Conservation (phyloP, 2,113 vertebrate genomes). For the Bagarius yarrelli region DNA sequence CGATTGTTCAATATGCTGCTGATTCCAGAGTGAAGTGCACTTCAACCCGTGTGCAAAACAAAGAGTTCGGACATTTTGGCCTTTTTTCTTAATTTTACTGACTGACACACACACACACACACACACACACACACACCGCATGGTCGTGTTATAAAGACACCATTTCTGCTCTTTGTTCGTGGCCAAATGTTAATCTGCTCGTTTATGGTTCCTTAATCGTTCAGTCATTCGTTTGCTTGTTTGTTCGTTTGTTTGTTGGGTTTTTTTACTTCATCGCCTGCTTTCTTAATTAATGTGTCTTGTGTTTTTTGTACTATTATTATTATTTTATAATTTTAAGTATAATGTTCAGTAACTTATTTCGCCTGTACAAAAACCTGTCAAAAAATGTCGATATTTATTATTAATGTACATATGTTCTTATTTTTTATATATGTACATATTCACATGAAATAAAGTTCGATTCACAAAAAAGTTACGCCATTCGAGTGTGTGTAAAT, state of each 20-base stretch:
- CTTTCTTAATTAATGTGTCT: slow-evolving; percentile 28
- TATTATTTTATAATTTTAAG: slow-evolving; percentile 57
- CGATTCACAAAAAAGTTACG: slow-evolving; percentile 63
- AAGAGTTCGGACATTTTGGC: neutral
- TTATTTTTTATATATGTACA: slow-evolving; percentile 84
- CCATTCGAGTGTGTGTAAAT: no score
- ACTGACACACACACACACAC: slow-evolving; percentile 17
- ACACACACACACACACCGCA: slow-evolving; percentile 36
- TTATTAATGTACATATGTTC: slow-evolving; percentile 82
- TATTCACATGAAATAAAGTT: slow-evolving; percentile 78
- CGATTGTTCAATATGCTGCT: slow-evolving; percentile 7
- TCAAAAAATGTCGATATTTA: slow-evolving; percentile 73
- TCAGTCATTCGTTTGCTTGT: slow-evolving; percentile 51
- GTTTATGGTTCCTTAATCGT: slow-evolving; percentile 53
- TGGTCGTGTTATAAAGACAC: slow-evolving; percentile 54
- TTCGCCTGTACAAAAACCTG: slow-evolving; percentile 76
- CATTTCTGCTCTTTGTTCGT: slow-evolving; percentile 46
- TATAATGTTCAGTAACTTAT: slow-evolving; percentile 78
- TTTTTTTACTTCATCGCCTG: slow-evolving; percentile 35
- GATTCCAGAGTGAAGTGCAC: neutral
- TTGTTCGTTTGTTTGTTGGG: slow-evolving; percentile 48
- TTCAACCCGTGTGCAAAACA: neutral
- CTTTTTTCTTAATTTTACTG: neutral
- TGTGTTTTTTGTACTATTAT: slow-evolving; percentile 36
- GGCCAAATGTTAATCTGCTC: slow-evolving; percentile 61